These are phyloP conservation scores for Picus viridis DNA, from an alignment of 2,797 vertebrate genomes.

Conservation along the genomic window DNA sequence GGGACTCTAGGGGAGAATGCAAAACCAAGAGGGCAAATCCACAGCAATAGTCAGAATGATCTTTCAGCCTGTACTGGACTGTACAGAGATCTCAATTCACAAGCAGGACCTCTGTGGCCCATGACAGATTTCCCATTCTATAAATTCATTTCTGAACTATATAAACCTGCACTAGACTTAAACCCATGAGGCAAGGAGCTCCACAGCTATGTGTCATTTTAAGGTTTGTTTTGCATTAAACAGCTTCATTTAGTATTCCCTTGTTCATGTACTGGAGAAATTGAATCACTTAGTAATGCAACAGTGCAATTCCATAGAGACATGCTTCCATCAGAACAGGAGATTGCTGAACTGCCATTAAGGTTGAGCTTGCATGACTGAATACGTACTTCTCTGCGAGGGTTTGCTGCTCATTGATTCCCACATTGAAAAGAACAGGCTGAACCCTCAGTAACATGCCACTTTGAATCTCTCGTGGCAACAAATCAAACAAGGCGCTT, in stretches of 20 bases:
- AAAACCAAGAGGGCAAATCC: background rate
- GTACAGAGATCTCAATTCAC: background rate
- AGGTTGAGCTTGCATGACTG: background rate
- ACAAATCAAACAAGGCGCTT: constrained; percentile 89
- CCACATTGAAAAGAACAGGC: constrained; percentile 95
- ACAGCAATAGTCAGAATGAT: background rate
- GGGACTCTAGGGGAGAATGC: background rate
- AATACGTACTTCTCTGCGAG: constrained; percentile 93
- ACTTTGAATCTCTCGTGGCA: constrained; percentile 96
- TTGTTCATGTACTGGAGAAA: background rate
- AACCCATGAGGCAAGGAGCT: background rate
- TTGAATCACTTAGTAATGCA: background rate
- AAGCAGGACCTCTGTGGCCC: background rate
- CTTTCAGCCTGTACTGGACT: background rate
- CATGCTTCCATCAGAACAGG: background rate
- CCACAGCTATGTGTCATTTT: accelerated
- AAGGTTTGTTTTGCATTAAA: background rate
- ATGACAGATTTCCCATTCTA: background rate
- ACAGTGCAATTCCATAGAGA: background rate
- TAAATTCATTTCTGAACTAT: background rate
- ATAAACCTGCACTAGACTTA: background rate
- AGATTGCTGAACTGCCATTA: background rate
- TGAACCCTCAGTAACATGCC: constrained; percentile 98
- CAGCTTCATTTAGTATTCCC: background rate
- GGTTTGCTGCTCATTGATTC: constrained; percentile 99